These are phyloP conservation scores for Eucriotettix oculatus DNA, from an alignment of 2,888 invertebrate species.

Conservation along the genomic window DNA sequence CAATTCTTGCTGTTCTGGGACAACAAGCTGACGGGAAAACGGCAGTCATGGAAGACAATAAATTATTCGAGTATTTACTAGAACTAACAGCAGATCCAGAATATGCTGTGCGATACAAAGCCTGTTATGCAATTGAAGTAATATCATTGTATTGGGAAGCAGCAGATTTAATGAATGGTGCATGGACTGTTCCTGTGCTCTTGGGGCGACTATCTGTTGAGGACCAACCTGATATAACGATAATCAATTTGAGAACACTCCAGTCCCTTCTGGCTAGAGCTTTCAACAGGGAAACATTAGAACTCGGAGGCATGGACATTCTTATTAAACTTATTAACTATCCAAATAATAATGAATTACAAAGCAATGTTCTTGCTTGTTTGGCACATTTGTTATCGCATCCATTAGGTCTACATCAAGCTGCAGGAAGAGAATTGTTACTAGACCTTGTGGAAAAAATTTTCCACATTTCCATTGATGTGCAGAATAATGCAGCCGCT, in stretches of 20 bases:
- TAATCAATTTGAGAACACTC: constrained; percentile 23
- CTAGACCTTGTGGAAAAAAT: constrained; percentile 19
- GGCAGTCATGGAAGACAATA: constrained; percentile 23
- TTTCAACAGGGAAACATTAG: constrained; percentile 23
- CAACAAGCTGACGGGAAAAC: constrained; percentile 24
- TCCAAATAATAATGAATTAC: constrained; percentile 17
- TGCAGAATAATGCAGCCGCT: constrained; percentile 21
- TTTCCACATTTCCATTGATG: constrained; percentile 20
- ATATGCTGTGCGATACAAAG: constrained; percentile 23
- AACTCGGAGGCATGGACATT: constrained; percentile 22
- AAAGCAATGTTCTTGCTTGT: constrained; percentile 20
- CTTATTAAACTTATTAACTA: constrained; percentile 20
- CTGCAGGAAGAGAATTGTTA: constrained; percentile 22
- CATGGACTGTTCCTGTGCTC: neutral
- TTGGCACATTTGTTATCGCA: constrained; percentile 22
- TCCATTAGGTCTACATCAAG: constrained; percentile 22
- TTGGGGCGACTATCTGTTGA: neutral
- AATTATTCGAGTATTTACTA: constrained; percentile 21
- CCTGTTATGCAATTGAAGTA: constrained; percentile 24
- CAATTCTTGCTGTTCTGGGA: constrained; percentile 24
- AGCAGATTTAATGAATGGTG: neutral
- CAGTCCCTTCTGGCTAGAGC: constrained; percentile 22
- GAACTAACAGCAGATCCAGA: constrained; percentile 22
- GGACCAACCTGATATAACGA: neutral
- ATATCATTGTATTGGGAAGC: constrained; percentile 18